Conservation (phyloP, 2,888 invertebrate species). For the Trachelus stipa region DNA sequence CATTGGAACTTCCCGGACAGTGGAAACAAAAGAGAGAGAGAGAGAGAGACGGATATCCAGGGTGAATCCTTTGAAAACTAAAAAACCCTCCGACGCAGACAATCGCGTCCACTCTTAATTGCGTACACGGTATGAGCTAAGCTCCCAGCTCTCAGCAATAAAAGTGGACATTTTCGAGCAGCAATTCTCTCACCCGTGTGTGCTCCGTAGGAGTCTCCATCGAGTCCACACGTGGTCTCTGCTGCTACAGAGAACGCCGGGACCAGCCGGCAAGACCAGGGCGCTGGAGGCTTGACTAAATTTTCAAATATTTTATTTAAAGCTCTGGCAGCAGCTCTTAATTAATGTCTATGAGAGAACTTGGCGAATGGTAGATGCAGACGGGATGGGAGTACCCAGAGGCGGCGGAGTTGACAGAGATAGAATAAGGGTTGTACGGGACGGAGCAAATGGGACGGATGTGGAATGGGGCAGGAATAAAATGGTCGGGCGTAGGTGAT, state of each 20-base stretch:
- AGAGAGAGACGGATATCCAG: neutral
- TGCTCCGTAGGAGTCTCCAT: neutral
- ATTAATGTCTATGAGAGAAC: neutral
- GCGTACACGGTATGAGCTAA: neutral
- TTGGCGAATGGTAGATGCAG: neutral
- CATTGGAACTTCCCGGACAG: neutral
- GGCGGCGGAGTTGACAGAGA: neutral
- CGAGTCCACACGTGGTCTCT: neutral
- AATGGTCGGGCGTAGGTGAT: slow-evolving; percentile 11
- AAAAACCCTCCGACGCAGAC: neutral
- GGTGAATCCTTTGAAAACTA: neutral
- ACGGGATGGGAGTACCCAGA: neutral
- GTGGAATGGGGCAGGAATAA: slow-evolving; percentile 16
- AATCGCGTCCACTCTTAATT: neutral
- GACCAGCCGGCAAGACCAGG: neutral
- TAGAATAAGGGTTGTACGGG: neutral
- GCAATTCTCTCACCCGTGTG: neutral
- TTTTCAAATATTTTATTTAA: neutral
- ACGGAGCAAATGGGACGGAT: neutral
- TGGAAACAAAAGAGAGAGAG: neutral
- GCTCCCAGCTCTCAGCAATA: neutral
- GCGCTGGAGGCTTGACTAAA: neutral
- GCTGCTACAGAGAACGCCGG: neutral
- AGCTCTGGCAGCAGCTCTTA: neutral
- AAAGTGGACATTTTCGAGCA: neutral